A percentile compares a stretch with the other conserved stretches of the same genome.
Evolutionary conservation across 2,888 invertebrate species (phyloP).

Genomic region (Linnaemya tessellans): DNA sequence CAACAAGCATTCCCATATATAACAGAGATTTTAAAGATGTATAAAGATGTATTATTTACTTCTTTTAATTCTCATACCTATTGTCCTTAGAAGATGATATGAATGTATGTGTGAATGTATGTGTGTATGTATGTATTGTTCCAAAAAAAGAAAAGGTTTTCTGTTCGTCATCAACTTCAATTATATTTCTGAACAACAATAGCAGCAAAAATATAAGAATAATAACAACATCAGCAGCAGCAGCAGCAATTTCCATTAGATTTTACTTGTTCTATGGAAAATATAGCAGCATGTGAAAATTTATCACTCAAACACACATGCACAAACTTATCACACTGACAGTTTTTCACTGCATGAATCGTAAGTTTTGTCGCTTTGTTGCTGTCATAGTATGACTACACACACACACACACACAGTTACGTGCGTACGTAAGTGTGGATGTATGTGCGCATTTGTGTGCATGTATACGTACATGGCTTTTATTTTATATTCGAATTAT

Average conservation of each 20-base stretch:
- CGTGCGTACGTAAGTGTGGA: too few relatives aligned
- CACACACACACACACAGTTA: not conserved
- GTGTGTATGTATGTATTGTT: not conserved
- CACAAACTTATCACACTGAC: conserved; percentile 1
- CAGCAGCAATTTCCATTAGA: conserved; percentile 67
- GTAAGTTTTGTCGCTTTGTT: conserved; percentile 47
- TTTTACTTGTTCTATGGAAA: conserved; percentile 61
- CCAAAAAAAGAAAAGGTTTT: not conserved
- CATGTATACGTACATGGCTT: conserved; percentile 38
- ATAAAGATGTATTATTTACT: conserved; percentile 37
- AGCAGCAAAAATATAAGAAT: conserved; percentile 31
- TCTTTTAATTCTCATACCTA: conserved; percentile 10
- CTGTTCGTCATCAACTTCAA: conserved; percentile 63
- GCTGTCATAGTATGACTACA: not conserved
- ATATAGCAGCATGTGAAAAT: conserved; percentile 46
- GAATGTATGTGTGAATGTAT: too few relatives aligned
- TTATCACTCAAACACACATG: conserved; percentile 25
- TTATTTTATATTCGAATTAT: conserved; percentile 43
- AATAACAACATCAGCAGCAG: conserved; percentile 42
- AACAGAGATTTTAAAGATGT: conserved; percentile 39
- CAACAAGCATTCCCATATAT: conserved; percentile 1
- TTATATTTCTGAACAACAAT: conserved; percentile 55
- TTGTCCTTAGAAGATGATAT: conserved; percentile 39
- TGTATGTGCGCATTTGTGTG: too few relatives aligned
- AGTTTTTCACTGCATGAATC: conserved; percentile 61